These are phyloP conservation scores for Prosapia bicincta DNA, from an alignment of 2,888 invertebrate species.

Conservation along the genomic window DNA sequence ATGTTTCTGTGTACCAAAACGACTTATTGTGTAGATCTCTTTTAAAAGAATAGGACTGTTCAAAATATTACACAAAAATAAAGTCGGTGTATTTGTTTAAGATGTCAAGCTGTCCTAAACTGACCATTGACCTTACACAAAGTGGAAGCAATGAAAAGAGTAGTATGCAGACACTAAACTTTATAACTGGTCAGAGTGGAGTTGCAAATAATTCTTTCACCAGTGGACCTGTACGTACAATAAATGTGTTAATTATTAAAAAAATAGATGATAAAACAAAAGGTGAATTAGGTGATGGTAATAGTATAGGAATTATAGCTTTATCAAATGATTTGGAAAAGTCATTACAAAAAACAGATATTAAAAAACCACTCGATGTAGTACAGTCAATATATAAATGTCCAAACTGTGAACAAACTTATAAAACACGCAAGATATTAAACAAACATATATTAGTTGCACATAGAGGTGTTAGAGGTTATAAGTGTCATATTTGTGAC, in stretches of 20 bases:
- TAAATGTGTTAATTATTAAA: neutral
- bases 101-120: neutral
- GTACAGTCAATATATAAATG: neutral
- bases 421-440: neutral
- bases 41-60: too few species aligned
- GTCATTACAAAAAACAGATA: too few species aligned
- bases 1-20: too few species aligned
- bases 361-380: too few species aligned
- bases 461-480: neutral
- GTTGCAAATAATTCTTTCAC: neutral
- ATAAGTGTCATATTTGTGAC: neutral
- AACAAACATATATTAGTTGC: neutral
- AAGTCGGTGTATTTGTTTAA: neutral
- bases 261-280: neutral
- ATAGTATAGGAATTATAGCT: too few species aligned
- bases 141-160: neutral
- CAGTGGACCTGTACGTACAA: neutral
- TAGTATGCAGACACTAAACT: neutral
- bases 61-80: neutral
- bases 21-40: too few species aligned
- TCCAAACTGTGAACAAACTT: neutral
- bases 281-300: neutral
- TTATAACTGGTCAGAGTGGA: neutral
- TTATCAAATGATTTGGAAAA: too few species aligned
- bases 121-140: neutral